phyloP scores from a whole-genome alignment of 2,113 vertebrate species.

The Caracal caracal region DNA sequence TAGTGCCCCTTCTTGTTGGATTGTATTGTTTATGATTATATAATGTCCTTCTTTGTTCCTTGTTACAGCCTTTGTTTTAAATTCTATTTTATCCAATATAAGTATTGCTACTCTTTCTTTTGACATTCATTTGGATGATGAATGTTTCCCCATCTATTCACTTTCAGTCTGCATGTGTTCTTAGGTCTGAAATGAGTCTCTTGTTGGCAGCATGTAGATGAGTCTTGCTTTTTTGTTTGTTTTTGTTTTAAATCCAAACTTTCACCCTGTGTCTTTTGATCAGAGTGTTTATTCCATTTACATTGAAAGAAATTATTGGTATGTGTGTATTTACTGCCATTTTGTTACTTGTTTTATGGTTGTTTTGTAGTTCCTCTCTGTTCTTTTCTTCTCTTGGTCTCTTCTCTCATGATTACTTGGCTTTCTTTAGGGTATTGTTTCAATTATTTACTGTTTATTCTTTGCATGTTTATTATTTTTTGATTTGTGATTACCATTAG shows the following conservation, averaged over 20 bases:
- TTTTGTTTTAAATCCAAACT: neutral
- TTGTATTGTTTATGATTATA: neutral
- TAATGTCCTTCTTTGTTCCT: neutral
- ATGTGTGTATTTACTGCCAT: neutral
- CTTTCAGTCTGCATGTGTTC: neutral
- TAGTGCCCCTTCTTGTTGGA: neutral
- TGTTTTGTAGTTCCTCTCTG: neutral
- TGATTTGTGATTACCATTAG: neutral
- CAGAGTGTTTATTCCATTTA: no score
- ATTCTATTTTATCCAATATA: neutral
- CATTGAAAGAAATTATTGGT: neutral
- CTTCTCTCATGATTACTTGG: neutral
- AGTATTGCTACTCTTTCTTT: neutral
- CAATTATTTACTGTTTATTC: neutral
- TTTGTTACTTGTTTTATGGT: neutral
- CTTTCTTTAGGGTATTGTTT: neutral
- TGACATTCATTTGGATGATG: neutral
- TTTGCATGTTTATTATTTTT: neutral
- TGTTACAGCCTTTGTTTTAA: neutral
- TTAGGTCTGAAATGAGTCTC: neutral
- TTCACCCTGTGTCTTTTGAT: neutral
- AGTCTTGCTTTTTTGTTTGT: neutral
- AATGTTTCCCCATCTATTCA: no score
- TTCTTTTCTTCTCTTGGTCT: neutral
- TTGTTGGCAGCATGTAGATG: neutral